Evolutionary conservation across 2,797 vertebrate genomes (phyloP), one percentile per base, ranked within the genome.

Genomic region (Lemur catta): DNA sequence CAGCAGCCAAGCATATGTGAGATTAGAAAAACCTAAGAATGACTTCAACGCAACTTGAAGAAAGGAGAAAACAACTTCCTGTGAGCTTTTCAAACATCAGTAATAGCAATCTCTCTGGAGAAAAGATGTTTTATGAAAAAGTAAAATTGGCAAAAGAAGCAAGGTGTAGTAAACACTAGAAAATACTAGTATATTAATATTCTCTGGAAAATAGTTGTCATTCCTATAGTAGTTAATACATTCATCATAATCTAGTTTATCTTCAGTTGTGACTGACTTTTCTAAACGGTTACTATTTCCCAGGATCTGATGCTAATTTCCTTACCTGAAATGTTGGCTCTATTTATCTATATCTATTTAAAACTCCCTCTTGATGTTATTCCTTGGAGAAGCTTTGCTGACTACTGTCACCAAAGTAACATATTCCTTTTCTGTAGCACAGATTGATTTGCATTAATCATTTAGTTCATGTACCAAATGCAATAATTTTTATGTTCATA

Each of bases 11-110:
- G 55, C 3, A 4, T 48, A 6, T 63, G 46, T 94, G 82, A 15
- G 10, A 71, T 91, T 43, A 79, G 63, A 91, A 94, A 93, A 94
- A 89, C 48, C 30, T 87, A 72, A 90, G 57, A 26, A 75, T 95
- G 69, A 84, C 76, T 96, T 96, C 91, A 89, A 85, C 26, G 10
- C 35, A 93, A 52, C n/a, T 7, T 48, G 13, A 75, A 80, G 72
- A 95, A 92, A 78, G 79, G 12, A 89, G 17, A 93, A 89, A 86
- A 71, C 1, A 14, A 61, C n/a, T 82, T 72, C 50, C 69, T 26
- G 35, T 33, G 30, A 72, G 26, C 76, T 94, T 93, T 90, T 65
- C 48, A 76, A 84, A 76, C 13, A 61, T 84, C 30, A 55, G 11
- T 84, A 87, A 87, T 55, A 55, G 20, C 59, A 75, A 33, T 81